phyloP scores from a whole-genome alignment of 2,113 vertebrate genomes.

The Tupaia chinensis region DNA sequence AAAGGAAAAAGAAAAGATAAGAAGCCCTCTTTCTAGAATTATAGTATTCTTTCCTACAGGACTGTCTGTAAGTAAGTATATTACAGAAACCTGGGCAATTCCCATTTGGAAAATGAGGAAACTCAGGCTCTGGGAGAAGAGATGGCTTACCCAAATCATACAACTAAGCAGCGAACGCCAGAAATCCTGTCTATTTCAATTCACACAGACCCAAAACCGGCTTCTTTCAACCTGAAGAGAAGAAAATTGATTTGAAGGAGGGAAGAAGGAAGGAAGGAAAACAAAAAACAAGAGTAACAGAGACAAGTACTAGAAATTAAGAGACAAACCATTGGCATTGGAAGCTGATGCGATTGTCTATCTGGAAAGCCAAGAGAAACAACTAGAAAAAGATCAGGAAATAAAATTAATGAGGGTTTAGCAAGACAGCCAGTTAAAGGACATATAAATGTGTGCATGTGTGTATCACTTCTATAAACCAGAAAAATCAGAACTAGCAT shows the following conservation, averaged over 20 bases:
- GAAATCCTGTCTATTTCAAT: not conserved
- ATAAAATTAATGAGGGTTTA: not conserved
- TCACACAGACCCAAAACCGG: not conserved
- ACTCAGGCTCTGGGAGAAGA: not conserved
- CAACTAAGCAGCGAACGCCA: not conserved
- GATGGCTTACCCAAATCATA: not conserved
- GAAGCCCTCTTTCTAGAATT: not conserved
- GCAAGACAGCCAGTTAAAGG: not conserved
- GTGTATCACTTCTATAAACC: not conserved
- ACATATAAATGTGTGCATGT: not conserved
- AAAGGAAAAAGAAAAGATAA: not conserved
- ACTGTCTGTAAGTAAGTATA: not conserved
- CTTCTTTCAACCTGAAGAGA: not conserved
- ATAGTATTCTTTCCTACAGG: not conserved
- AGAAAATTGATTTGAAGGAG: not conserved
- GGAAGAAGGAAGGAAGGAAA: not conserved
- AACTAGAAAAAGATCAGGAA: not conserved
- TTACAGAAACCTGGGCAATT: not conserved
- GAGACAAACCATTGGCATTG: not conserved
- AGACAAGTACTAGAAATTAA: not conserved
- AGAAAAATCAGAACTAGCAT: not conserved
- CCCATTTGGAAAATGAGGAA: not conserved
- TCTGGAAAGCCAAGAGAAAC: not conserved
- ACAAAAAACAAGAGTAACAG: not conserved
- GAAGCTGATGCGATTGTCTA: not conserved